phyloP scores from a whole-genome alignment of 2,113 vertebrate species.

The Malurus melanocephalus region DNA sequence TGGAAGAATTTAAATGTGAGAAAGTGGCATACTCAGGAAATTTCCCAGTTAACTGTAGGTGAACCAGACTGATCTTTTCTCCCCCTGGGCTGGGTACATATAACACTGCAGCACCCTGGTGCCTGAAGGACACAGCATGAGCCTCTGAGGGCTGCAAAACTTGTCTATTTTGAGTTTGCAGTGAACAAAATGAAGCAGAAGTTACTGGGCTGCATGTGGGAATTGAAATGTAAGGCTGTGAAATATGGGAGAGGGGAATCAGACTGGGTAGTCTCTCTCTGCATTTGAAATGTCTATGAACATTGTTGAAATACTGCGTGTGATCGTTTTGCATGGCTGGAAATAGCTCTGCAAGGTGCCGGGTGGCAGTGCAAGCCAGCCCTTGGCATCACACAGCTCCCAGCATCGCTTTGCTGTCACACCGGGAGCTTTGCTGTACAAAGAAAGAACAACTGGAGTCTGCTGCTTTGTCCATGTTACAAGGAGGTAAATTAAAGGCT shows the following conservation, averaged over 20 bases:
- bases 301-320: not conserved
- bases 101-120: not conserved
- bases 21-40: not conserved
- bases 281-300: not conserved
- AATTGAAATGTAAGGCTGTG: not conserved
- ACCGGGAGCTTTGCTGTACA: not conserved
- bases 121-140: not conserved
- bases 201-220: not conserved
- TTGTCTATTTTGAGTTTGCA: not conserved
- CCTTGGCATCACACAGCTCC: not conserved
- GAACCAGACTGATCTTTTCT: not conserved
- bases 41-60: not conserved
- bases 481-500: conserved; percentile 28
- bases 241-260: not conserved
- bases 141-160: not conserved
- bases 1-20: not conserved
- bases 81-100: not conserved
- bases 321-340: not conserved
- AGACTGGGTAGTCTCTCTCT: not conserved
- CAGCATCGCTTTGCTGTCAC: not conserved
- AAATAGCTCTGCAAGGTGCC: conserved; percentile 15
- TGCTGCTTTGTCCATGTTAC: not conserved
- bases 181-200: not conserved
- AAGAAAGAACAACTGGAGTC: not conserved
- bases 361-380: not conserved